These are phyloP conservation scores for Nasonia oneida DNA, from an alignment of 2,888 invertebrate species.

Conservation along the genomic window DNA sequence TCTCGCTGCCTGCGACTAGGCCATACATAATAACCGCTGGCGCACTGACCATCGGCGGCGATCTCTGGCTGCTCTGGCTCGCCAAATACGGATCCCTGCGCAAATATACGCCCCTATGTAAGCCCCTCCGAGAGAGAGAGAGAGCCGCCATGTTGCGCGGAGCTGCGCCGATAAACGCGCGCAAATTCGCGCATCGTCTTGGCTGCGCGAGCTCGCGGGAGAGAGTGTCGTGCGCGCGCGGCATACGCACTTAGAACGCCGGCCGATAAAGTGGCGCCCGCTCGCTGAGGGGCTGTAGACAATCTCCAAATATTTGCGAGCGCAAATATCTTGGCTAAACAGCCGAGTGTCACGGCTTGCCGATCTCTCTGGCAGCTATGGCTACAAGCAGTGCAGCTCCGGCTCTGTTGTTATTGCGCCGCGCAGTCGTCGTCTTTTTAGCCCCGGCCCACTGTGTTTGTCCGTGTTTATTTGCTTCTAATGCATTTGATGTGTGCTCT, in stretches of 20 bases:
- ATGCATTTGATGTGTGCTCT: not conserved
- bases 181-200: not conserved
- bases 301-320: conserved; percentile 79
- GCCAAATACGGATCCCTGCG: conserved; percentile 57
- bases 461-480: conserved; percentile 8
- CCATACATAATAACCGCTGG: conserved; percentile 74
- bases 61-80: conserved; percentile 23
- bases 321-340: conserved; percentile 79
- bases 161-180: conserved; percentile 27
- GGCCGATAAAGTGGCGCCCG: conserved; percentile 70
- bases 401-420: too few species aligned
- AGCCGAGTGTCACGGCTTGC: conserved; percentile 70
- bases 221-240: not conserved
- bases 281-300: conserved; percentile 69
- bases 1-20: conserved; percentile 69
- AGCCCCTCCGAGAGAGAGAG: conserved; percentile 18
- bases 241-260: not conserved
- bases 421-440: not conserved
- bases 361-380: conserved; percentile 54
- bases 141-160: conserved; percentile 23
- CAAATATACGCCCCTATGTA: conserved; percentile 52
- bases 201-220: too few species aligned
- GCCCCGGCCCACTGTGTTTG: not conserved
- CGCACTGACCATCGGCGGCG: conserved; percentile 26
- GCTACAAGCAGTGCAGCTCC: too few species aligned